Base-by-base conservation (phyloP, 1,140 invertebrate species). In the Leptestheria dahalacensis region DNA sequence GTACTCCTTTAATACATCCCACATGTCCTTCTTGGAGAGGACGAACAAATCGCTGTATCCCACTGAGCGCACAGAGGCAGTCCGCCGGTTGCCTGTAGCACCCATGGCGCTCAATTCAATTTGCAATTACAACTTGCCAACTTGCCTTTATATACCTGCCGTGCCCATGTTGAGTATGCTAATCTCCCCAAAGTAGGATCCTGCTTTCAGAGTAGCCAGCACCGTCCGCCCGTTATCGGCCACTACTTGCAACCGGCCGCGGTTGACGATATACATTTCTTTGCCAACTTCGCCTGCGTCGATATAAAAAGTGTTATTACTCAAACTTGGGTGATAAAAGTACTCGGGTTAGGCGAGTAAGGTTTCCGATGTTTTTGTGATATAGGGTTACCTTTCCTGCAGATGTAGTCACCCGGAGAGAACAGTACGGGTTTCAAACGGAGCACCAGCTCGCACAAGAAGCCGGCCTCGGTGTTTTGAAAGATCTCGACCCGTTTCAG, bases 141-240 rank as follows among this genome's bases (percentile, higher is more conserved):
- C 23, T 50, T 11, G 9, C 20, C 48, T 57, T 25, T 33, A 51
- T 65, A 88, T 87, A 91, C 89, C 94, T 83, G 92, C 92, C 70
- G 91, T 96, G 74, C 94, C 94, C 92, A 98, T 98, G 80, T 98
- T 98, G 72, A 98, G 83, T 77, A 98, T 97, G 78, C 90, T 94
- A 77, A 99, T 97, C 81, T 99, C 96, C 66, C 96, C 96, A 78
- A 99, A 98, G 82, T 98, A 98, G 72, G 91, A 95, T 72, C 94
- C 94, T 64, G 91, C 91, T 74, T 91, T 91, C 63, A 98, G 79
- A 61, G 92, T 97, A 63, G 94, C 94, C 69, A 98, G 78, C 48
- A 97, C 93, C 24, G 91, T 94, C 73, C 92, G 90, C 51, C 93
- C 93, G 75, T 97, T 94, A 77, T 95, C 91, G 18, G 90, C 90